Conservation (phyloP, 2,113 vertebrate genomes). For the Vicugna pacos region DNA sequence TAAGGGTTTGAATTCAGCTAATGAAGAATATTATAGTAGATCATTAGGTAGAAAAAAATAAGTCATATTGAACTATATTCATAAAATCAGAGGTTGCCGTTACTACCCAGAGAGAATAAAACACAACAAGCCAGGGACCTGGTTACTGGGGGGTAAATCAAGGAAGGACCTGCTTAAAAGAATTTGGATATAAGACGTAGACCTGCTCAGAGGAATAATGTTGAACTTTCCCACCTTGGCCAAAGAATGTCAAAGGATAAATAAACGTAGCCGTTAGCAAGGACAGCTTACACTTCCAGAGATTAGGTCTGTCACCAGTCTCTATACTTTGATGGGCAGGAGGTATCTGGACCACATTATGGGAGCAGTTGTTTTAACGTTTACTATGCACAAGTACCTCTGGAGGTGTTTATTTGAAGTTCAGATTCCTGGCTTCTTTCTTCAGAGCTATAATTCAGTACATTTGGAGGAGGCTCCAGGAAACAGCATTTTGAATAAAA, state of each 20-base stretch:
- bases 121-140: neutral
- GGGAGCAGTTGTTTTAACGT: neutral
- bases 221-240: neutral
- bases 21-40: neutral
- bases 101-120: neutral
- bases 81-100: neutral
- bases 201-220: neutral
- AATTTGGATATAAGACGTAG: neutral
- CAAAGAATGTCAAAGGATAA: neutral
- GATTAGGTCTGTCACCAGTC: neutral
- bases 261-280: neutral
- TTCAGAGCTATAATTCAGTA: neutral
- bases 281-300: neutral
- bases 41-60: neutral
- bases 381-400: neutral
- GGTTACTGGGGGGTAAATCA: neutral
- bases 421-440: neutral
- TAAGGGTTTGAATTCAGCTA: neutral
- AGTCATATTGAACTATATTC: neutral
- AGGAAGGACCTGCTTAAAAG: neutral
- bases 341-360: neutral
- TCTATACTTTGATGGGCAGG: neutral
- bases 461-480: neutral
- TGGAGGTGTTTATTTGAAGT: neutral
- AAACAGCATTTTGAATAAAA: neutral